Base-by-base conservation (phyloP, 2,797 vertebrate species). In the Decapterus maruadsi region DNA sequence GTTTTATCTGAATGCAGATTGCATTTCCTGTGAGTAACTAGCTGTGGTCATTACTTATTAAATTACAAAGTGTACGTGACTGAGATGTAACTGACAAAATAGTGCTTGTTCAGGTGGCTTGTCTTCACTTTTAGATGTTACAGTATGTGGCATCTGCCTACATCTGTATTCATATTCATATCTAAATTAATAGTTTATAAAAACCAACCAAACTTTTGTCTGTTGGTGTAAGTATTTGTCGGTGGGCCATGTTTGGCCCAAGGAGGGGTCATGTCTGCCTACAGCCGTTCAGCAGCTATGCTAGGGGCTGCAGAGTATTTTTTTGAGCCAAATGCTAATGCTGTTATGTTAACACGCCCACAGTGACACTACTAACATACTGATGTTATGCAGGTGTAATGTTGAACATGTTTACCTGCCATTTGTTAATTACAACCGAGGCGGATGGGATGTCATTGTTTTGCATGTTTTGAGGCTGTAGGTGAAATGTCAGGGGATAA, bases 271-370 rank as follows among this genome's bases (percentile, higher is more conserved):
- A 1, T 8, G 6, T 51, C 12, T 51, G n/a, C 3, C 11, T 22
- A 22, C 48, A 50, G 20, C 48, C 20, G 8, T 20, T 68, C 40
- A 54, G 13, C 13, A 40, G 13, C 16, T 4, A 6, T 19, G 22
- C 51, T 31, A 26, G 29, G 4, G 34, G 26, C 34, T 63, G 17
- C 53, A 68, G 13, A 10, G 38, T n/a, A 17, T 0, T 17, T 51
- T 46, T 75, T 55, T 46, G 4, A 73, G 50, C 40, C 64, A 58
- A 48, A 34, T 45, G 20, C 53, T 65, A 40, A 57, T 20, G 14
- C 26, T 14, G 17, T 14, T 12, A 31, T 76, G 29, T 22, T 56
- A 64, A 62, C 36, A 56, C 31, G 20, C 10, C 59, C 19, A 69
- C 3, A 51, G 16, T 22, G 57, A 57, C 45, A 67, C 60, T 45